A percentile compares a stretch with the other conserved stretches of the same genome.
Conservation (phyloP, 2,888 invertebrate genomes). For the Hydrotaea cyrtoneurina region DNA sequence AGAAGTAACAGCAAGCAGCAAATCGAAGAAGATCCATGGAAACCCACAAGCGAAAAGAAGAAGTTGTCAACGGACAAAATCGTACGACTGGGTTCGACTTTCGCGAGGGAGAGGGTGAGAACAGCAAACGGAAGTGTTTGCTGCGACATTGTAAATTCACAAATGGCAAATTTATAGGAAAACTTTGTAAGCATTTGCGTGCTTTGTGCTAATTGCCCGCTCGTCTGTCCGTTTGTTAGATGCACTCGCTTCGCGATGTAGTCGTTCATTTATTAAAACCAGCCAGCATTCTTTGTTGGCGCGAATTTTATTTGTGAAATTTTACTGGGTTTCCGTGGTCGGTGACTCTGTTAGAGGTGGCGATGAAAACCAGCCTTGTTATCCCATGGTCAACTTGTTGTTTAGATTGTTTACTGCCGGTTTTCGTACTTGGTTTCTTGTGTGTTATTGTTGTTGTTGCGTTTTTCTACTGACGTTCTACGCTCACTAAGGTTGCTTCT, state of each 20-base stretch:
- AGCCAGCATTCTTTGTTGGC: not conserved
- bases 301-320: no score
- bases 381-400: conserved; percentile 57
- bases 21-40: no score
- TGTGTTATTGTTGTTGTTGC: not conserved
- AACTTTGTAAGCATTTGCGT: conserved; percentile 55
- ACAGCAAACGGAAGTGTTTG: conserved; percentile 47
- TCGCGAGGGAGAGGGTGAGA: no score
- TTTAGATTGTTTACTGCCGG: conserved; percentile 50
- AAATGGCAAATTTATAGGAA: conserved; percentile 19
- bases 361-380: conserved; percentile 18
- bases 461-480: not conserved
- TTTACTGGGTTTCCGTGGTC: conserved; percentile 7
- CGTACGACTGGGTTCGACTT: not conserved
- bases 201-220: conserved; percentile 40
- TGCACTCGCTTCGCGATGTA: not conserved
- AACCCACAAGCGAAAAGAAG: conserved; percentile 37
- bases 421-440: no score
- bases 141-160: conserved; percentile 32
- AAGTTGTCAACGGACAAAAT: conserved; percentile 58
- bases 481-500: conserved; percentile 22
- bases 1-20: no score
- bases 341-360: conserved; percentile 19
- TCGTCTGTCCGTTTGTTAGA: not conserved
- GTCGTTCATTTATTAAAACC: conserved; percentile 29